These are phyloP conservation scores for Heliconius aoede DNA, from an alignment of 2,888 invertebrate species.

Conservation along the genomic window DNA sequence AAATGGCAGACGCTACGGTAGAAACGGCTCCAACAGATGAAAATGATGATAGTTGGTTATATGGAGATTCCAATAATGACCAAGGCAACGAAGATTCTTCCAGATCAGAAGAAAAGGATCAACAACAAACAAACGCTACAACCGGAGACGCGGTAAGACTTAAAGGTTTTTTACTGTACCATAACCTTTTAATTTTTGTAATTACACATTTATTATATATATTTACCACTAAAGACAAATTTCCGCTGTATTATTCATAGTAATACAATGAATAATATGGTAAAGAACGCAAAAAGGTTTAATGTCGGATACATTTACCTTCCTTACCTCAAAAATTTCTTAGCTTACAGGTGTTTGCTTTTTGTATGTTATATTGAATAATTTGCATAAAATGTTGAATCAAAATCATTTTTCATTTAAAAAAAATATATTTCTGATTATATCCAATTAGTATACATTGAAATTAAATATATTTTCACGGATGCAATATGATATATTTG, in stretches of 20 bases:
- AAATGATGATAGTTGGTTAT: slow-evolving; percentile 95
- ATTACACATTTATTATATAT: background rate
- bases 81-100: slow-evolving; percentile 52
- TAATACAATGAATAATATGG: background rate
- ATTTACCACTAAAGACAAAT: background rate
- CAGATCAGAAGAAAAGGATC: slow-evolving; percentile 55
- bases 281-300: background rate
- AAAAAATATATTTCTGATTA: background rate
- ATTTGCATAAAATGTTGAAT: background rate
- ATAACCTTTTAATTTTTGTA: slow-evolving; percentile 43
- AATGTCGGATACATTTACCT: background rate
- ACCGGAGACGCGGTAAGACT: slow-evolving; percentile 45
- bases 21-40: slow-evolving; percentile 78
- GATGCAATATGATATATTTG: background rate
- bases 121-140: slow-evolving; percentile 47
- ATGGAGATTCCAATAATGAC: slow-evolving; percentile 89
- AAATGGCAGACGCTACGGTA: slow-evolving; percentile 74
- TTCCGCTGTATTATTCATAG: background rate
- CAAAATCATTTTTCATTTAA: background rate
- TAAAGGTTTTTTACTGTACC: background rate
- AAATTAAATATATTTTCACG: background rate
- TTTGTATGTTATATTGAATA: too few species aligned
- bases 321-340: background rate
- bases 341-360: too few species aligned
- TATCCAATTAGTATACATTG: background rate